Evolutionary conservation across 2,888 invertebrate genomes (phyloP).

Genomic region (Patella depressa): DNA sequence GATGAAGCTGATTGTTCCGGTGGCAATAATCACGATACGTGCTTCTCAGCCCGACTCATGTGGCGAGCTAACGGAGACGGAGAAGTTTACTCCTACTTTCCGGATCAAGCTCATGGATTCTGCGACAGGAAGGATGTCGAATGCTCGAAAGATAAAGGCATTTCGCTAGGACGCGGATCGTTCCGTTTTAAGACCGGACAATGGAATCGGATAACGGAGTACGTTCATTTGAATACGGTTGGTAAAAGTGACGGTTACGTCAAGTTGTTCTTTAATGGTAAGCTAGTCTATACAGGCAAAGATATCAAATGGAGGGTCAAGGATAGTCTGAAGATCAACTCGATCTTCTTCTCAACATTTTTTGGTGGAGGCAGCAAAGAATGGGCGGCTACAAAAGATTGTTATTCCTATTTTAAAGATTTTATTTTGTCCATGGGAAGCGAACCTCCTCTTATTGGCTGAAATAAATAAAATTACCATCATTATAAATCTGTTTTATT

Average conservation of each 20-base stretch:
- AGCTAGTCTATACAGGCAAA: constrained; percentile 30
- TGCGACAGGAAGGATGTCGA: constrained; percentile 25
- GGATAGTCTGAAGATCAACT: constrained; percentile 41
- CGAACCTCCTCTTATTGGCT: background rate
- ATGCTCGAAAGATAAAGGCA: constrained; percentile 21
- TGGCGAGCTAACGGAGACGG: constrained; percentile 49
- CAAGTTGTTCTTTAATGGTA: constrained; percentile 43
- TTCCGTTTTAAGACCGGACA: constrained; percentile 33
- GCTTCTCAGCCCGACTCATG: constrained; percentile 53
- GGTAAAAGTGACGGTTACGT: constrained; percentile 44
- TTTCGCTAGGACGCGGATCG: constrained; percentile 34
- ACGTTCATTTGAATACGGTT: constrained; percentile 47
- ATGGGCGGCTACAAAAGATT: constrained; percentile 47
- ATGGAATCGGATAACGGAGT: constrained; percentile 50
- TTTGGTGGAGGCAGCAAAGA: constrained; percentile 46
- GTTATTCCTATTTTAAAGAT: constrained; percentile 53
- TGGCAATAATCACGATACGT: constrained; percentile 40
- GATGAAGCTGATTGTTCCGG: constrained; percentile 46
- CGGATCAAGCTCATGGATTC: constrained; percentile 4
- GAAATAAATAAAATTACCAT: too few relatives aligned
- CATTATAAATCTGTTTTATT: too few relatives aligned
- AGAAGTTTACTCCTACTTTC: constrained; percentile 50
- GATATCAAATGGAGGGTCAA: constrained; percentile 43
- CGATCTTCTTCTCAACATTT: constrained; percentile 56
- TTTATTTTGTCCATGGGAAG: constrained; percentile 31